These are phyloP conservation scores for Scomber scombrus DNA, from an alignment of 2,113 vertebrate species.

Conservation along the genomic window DNA sequence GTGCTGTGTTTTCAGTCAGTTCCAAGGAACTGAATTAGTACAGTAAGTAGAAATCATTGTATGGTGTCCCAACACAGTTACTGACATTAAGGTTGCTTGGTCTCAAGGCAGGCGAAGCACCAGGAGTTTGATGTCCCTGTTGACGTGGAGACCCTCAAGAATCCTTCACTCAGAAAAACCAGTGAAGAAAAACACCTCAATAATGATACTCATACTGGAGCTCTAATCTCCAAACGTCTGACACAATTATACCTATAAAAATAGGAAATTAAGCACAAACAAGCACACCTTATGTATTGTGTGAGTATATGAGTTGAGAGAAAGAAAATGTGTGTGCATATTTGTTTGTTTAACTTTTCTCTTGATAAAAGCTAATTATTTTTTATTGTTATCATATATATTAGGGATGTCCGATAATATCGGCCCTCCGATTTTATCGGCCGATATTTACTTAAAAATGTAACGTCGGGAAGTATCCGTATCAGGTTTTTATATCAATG, in stretches of 20 bases:
- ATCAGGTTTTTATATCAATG: no score
- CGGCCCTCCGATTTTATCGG: no score
- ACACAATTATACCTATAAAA: slow-evolving; percentile 68
- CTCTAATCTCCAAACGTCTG: slow-evolving; percentile 66
- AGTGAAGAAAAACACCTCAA: slow-evolving; percentile 54
- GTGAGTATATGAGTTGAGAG: not conserved
- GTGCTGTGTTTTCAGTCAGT: slow-evolving; percentile 7
- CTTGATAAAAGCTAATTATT: not conserved
- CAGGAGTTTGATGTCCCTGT: slow-evolving; percentile 52
- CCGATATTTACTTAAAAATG: no score
- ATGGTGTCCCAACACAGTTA: slow-evolving; percentile 23
- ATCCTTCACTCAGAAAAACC: slow-evolving; percentile 58
- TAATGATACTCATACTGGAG: slow-evolving; percentile 53
- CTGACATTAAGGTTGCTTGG: slow-evolving; percentile 20
- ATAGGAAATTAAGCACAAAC: slow-evolving; percentile 65
- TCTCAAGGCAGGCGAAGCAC: slow-evolving; percentile 19
- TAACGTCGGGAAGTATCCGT: no score
- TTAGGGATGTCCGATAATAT: no score
- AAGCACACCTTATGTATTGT: not conserved
- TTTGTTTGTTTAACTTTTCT: not conserved
- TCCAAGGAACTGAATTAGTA: slow-evolving; percentile 19
- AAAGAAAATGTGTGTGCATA: not conserved
- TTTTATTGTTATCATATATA: slow-evolving; percentile 1
- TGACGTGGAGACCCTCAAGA: slow-evolving; percentile 38
- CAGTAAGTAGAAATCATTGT: slow-evolving; percentile 29